Conservation (phyloP, 1,140 invertebrate genomes). For the Monochamus saltuarius region DNA sequence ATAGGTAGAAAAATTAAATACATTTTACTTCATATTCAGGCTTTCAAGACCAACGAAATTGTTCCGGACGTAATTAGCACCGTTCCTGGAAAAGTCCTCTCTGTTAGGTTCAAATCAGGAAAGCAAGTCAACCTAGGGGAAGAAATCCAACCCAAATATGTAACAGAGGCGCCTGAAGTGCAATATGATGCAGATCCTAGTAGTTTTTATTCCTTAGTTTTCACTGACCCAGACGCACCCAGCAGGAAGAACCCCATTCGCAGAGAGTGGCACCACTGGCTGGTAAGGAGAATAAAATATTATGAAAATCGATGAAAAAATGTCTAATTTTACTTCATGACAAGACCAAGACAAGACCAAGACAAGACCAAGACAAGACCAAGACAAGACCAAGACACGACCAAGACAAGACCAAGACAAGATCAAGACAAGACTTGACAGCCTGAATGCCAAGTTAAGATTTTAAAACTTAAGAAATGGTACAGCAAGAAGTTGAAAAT, state of each 20-base stretch:
- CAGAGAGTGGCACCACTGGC: slow-evolving; percentile 61
- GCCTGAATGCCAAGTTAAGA: too few species aligned
- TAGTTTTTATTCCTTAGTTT: slow-evolving; percentile 73
- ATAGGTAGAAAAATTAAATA: too few species aligned
- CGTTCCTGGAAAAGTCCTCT: slow-evolving; percentile 32
- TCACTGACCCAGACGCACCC: slow-evolving; percentile 84
- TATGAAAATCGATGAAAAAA: too few species aligned
- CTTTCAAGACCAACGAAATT: slow-evolving; percentile 33
- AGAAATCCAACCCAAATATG: slow-evolving; percentile 73
- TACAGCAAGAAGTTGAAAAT: too few species aligned
- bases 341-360: too few species aligned
- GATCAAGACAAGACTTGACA: too few species aligned
- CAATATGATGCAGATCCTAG: slow-evolving; percentile 62
- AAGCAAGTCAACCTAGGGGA: slow-evolving; percentile 68
- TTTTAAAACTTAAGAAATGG: too few species aligned
- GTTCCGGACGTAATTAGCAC: slow-evolving; percentile 40
- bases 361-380: too few species aligned
- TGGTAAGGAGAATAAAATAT: slow-evolving; percentile 19
- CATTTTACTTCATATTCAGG: slow-evolving; percentile 18
- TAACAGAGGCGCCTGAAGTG: slow-evolving; percentile 67
- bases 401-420: too few species aligned
- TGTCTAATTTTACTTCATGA: too few species aligned
- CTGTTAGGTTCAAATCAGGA: slow-evolving; percentile 60
- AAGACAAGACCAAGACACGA: too few species aligned
- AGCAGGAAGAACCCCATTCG: slow-evolving; percentile 56